Evolutionary conservation across 2,888 invertebrate species (phyloP).

Genomic region (Caenorhabditis japonica): DNA sequence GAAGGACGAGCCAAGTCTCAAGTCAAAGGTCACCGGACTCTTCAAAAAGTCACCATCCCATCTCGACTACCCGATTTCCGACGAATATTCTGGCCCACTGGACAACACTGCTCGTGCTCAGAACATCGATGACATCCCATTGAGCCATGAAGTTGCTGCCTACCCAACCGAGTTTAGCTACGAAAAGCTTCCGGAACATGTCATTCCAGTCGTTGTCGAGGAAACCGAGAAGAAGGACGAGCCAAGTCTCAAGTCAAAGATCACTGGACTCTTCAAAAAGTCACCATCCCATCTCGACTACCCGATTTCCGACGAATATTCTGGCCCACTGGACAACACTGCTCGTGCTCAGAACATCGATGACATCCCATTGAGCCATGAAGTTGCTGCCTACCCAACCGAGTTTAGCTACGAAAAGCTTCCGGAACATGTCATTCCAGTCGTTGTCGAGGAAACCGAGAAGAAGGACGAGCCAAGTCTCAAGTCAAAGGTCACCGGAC

Average conservation of each 20-base stretch:
- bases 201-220: slow-evolving; percentile 17
- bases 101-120: slow-evolving; percentile 27
- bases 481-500: too few species aligned
- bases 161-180: slow-evolving; percentile 51
- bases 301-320: slow-evolving; percentile 34
- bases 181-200: slow-evolving; percentile 49
- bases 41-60: slow-evolving; percentile 58
- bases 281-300: slow-evolving; percentile 30
- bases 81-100: slow-evolving; percentile 48
- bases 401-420: too few species aligned
- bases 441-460: slow-evolving; percentile 31
- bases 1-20: slow-evolving; percentile 24
- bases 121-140: slow-evolving; percentile 52
- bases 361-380: slow-evolving; percentile 11
- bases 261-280: slow-evolving; percentile 30
- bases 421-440: slow-evolving; percentile 19
- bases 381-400: slow-evolving; percentile 3
- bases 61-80: slow-evolving; percentile 62
- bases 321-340: slow-evolving; percentile 10
- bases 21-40: slow-evolving; percentile 36
- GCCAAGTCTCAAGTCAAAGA: slow-evolving; percentile 24
- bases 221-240: slow-evolving; percentile 36
- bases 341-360: slow-evolving; percentile 19
- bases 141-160: slow-evolving; percentile 50
- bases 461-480: not conserved